These are phyloP conservation scores for Semnopithecus entellus DNA, from an alignment of 2,113 vertebrate genomes.

Conservation along the genomic window DNA sequence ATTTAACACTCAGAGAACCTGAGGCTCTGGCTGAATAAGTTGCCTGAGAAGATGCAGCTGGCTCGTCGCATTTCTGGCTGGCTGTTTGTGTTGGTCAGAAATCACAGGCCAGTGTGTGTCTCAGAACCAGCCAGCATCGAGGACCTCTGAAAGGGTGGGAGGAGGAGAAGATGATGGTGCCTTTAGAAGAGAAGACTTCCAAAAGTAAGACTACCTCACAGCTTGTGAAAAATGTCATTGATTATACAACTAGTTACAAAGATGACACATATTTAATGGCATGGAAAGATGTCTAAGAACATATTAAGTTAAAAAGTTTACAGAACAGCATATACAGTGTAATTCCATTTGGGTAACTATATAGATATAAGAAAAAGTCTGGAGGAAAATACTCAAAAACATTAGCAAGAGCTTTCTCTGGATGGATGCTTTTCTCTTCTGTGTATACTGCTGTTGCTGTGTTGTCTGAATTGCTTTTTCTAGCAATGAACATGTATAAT, in stretches of 20 bases:
- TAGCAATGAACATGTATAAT: not conserved
- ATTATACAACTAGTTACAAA: not conserved
- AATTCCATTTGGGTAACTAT: not conserved
- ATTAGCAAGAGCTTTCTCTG: not conserved
- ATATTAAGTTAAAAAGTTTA: constrained; percentile 9
- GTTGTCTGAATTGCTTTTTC: not conserved
- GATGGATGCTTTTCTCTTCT: not conserved
- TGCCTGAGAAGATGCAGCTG: constrained; percentile 19
- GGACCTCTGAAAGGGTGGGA: not conserved
- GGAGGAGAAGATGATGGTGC: not conserved
- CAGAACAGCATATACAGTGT: not conserved
- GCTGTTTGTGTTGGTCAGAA: constrained; percentile 19
- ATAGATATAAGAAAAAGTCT: not conserved
- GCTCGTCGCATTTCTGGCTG: not conserved
- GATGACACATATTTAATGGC: not conserved
- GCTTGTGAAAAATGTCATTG: not conserved
- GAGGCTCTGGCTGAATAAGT: not conserved
- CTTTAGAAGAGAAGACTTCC: not conserved
- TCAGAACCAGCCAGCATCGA: not conserved
- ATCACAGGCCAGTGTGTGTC: not conserved
- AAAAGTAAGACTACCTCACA: not conserved
- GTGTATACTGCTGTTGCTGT: not conserved
- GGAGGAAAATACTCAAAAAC: not conserved
- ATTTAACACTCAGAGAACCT: not conserved
- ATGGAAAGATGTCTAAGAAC: not conserved